Evolutionary conservation across 2,888 invertebrate species (phyloP).

Genomic region (Nomada flava): DNA sequence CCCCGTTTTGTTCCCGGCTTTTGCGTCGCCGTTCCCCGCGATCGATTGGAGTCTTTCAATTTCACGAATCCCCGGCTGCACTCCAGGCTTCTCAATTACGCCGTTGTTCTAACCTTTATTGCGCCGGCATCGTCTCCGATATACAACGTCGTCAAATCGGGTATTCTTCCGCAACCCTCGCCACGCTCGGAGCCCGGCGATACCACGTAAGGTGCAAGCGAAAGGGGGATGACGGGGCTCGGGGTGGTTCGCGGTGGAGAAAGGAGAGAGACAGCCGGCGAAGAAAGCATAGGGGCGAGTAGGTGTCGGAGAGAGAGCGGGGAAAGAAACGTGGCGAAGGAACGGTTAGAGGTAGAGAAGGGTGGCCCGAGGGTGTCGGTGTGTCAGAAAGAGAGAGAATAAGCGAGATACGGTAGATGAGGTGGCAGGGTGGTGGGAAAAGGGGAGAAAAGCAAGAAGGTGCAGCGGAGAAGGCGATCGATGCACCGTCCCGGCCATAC

Average conservation of each 20-base stretch:
- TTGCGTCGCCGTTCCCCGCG: conserved; percentile 8
- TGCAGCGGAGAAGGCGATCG: conserved; percentile 73
- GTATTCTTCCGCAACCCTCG: conserved; percentile 56
- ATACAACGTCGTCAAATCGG: conserved; percentile 59
- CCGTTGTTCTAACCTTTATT: conserved; percentile 45
- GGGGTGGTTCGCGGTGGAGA: conserved; percentile 2
- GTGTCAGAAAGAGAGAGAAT: conserved; percentile 1
- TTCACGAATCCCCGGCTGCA: conserved; percentile 43
- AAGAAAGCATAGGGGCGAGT: conserved; percentile 26
- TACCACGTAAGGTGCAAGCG: conserved; percentile 54
- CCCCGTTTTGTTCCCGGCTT: conserved; percentile 13
- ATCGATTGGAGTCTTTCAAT: conserved; percentile 55
- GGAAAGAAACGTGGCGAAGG: conserved; percentile 27
- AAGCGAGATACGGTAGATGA: conserved; percentile 8
- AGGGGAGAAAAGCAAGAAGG: conserved; percentile 57
- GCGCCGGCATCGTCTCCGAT: conserved; percentile 25
- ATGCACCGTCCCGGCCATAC: conserved; percentile 75
- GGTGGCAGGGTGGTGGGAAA: conserved; percentile 9
- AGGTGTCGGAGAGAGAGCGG: conserved; percentile 6
- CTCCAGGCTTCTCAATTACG: conserved; percentile 50
- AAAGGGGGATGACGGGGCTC: conserved; percentile 29
- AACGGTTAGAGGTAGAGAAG: conserved; percentile 2
- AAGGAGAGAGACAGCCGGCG: conserved; percentile 19
- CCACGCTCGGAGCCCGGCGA: conserved; percentile 26
- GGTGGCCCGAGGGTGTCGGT: neutral